Base-by-base conservation (phyloP, 2,888 invertebrate species). In the Drosophila picticornis region DNA sequence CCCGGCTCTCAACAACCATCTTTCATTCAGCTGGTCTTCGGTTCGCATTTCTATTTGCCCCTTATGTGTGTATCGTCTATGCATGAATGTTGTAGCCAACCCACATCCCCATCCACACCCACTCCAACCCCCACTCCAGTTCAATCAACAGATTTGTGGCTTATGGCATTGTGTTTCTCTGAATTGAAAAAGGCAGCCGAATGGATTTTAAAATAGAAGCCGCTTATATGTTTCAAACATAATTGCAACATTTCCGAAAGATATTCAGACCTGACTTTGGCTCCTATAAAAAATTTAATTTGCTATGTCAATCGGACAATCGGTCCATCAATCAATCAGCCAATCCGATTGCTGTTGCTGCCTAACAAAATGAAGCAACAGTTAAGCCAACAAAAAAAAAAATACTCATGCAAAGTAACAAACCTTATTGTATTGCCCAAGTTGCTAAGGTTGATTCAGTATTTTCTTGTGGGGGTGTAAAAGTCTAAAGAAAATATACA, bases 41-140 rank as follows among this genome's bases (percentile, higher is more conserved):
- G 22, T 71, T 60, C 46, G 69, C 58, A 72, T 67, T 62, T 57
- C 51, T 48, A 55, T 80, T 68, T 72, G 67, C 63, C 56, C 67
- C 56, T 77, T 75, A 78, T 56, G 48, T 40, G 25, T 22, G 61
- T 57, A 78, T 84, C 84, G 65, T 77, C 69, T 89, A 84, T 75
- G 88, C 80, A 80, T 82, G 74, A 58, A 43, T 55, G 40, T 43
- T 53, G 63, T 43, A 32, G 51, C 36, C 50, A 32, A 19, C 76
- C 29, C 10, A n/a, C 29, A 6, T 16, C 0, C 22, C 2, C 31
- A 34, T 7, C 0, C 32, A 32, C 32, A 43, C 19, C 63, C 10
- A 32, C 50, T 31, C 3, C 13, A 19, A 16, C 48, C n/a, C 3
- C 13, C 31, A 9, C 38, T 31, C 27, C 27, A 34, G 4, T 36